Evolutionary conservation across 1,140 invertebrate species (phyloP), one percentile per base, ranked within the genome.

Genomic region (Solen grandis): DNA sequence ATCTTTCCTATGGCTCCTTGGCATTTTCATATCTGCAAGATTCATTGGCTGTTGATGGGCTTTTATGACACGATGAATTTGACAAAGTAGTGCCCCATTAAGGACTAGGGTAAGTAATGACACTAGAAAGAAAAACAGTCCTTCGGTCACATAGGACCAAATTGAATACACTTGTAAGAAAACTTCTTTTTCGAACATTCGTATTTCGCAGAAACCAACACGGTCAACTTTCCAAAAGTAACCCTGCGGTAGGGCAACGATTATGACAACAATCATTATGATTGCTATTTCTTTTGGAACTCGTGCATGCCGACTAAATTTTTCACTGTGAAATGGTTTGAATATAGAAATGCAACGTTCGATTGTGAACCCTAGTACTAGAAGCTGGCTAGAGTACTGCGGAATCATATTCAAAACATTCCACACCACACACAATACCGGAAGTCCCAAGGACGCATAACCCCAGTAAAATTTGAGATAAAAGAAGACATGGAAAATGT

Each of bases 261-360:
- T 13, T 14, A 86, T 59, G 5, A 78, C 76, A 14, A 77, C 2
- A 13, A 80, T 60, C 19, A 86, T 31, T 19, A 87, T 74, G 27
- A 19, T 79, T 13, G 46, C 29, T 33, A 87, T 82, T 31, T 83
- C 75, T 55, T 87, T 88, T 14, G 79, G 62, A 1, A 84, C 80
- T n/a, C 85, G 62, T 4, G 84, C 82, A 0, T 68, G 72, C 50
- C 66, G 81, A 41, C 84, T 81, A 36, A 87, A 82, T 29, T 79
- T 66, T 74, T 85, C 84, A 55, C 81, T 83, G 72, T 95, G 94
- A 25, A 99, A 93, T 0, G 97, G 97, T 91, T 97, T 96, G 89
- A 97, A 99, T 0, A 99, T 97, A 0, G 97, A 97, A 41, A 99
- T 95, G 92, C 97, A 99, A 55, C 98, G 94, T 92, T 99, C 98